These are phyloP conservation scores for Pseudorasbora parva DNA, from an alignment of 2,113 vertebrate genomes.

Conservation along the genomic window DNA sequence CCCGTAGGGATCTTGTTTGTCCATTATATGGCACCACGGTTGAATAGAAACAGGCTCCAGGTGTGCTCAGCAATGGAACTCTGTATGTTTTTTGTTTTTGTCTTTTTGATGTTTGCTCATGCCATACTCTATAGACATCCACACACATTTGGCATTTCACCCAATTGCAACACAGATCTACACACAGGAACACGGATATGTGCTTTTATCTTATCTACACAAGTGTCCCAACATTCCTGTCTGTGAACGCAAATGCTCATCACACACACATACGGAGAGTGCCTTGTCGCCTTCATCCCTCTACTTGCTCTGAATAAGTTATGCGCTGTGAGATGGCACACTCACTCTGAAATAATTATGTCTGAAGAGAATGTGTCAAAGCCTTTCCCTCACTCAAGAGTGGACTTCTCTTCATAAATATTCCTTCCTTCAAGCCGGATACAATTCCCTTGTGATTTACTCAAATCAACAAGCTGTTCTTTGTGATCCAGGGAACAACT, in stretches of 20 bases:
- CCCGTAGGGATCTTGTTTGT: slow-evolving; percentile 2
- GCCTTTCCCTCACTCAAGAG: not conserved
- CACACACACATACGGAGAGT: slow-evolving; percentile 9
- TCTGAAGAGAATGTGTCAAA: slow-evolving; percentile 38
- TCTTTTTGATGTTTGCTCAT: not conserved
- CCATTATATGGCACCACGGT: not conserved
- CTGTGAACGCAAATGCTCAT: not conserved
- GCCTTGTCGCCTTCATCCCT: slow-evolving; percentile 25
- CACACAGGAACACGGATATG: slow-evolving; percentile 2
- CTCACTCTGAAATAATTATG: slow-evolving; percentile 46
- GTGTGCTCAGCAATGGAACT: not conserved
- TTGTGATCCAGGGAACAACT: not conserved
- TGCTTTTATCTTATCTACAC: slow-evolving; percentile 27
- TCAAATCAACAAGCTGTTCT: slow-evolving; percentile 11
- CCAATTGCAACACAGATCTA: not conserved
- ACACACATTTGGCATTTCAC: not conserved
- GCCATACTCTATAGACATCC: slow-evolving; percentile 1
- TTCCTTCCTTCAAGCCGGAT: not conserved
- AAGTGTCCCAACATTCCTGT: not conserved
- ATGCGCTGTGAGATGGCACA: slow-evolving; percentile 29
- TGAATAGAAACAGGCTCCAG: not conserved
- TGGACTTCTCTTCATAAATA: slow-evolving; percentile 39
- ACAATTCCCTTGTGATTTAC: not conserved
- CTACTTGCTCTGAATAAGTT: slow-evolving; percentile 46
- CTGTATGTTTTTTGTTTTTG: not conserved